These are phyloP conservation scores for Notospermus geniculatus DNA, from an alignment of 1,140 invertebrate species.

Conservation along the genomic window DNA sequence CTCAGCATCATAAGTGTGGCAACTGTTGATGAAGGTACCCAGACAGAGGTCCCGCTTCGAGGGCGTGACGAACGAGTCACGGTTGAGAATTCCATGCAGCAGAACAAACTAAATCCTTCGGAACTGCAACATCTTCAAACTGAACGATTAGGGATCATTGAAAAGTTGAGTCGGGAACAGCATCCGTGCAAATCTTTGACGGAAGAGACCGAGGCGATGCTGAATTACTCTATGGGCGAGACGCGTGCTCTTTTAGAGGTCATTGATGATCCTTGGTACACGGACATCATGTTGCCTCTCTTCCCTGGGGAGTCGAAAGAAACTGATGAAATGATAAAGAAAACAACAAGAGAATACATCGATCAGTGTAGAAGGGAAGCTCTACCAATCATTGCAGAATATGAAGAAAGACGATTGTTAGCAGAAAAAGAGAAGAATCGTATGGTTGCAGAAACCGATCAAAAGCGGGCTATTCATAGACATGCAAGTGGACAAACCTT, in stretches of 20 bases:
- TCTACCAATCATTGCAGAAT: too few relatives aligned
- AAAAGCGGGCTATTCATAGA: too few relatives aligned
- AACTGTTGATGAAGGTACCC: slow-evolving; percentile 3
- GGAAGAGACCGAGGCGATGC: neutral
- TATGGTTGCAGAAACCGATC: too few relatives aligned
- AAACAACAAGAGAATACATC: neutral
- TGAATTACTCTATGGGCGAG: slow-evolving; percentile 2
- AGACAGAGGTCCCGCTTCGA: neutral
- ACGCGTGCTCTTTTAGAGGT: neutral
- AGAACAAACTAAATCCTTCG: neutral
- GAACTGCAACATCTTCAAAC: neutral
- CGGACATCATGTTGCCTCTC: slow-evolving; percentile 2
- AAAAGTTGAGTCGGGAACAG: neutral
- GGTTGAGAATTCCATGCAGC: neutral
- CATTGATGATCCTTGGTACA: slow-evolving; percentile 6
- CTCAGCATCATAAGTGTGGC: neutral
- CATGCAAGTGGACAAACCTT: too few relatives aligned
- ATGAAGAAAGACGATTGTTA: too few relatives aligned
- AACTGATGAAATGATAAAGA: neutral
- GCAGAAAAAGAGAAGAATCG: too few relatives aligned
- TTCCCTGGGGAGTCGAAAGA: slow-evolving; percentile 4
- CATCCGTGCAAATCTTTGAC: neutral
- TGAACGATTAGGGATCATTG: neutral
- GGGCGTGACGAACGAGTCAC: neutral
- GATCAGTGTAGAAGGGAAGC: neutral